Evolutionary conservation across 2,797 vertebrate genomes (phyloP), one percentile per base, ranked within the genome.

Genomic region (Hyperoplus immaculatus): DNA sequence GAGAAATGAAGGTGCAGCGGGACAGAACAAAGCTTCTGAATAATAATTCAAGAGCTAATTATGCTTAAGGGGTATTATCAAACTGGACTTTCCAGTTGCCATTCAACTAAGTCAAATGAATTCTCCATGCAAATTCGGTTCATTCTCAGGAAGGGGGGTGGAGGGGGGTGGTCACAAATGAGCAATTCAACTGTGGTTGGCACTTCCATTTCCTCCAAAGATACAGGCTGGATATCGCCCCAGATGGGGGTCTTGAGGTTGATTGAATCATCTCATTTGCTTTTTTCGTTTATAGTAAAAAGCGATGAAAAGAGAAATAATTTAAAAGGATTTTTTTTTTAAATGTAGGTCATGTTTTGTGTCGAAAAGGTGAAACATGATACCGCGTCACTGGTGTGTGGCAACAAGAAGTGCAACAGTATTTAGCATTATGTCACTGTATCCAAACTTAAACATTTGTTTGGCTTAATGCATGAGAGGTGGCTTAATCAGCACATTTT

Each of bases 1-100:
- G 72, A 80, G 69, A 83, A 84, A 87, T 82, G 77, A 85, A 82
- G 69, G 81, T 78, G 83, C 75, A 78, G 71, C 50, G 62, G 79
- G 82, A 88, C 69, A 89, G 82, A 91, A 86, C 62, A 51, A 61
- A 77, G 60, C 60, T 85, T 83, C 78, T 83, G 74, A 88, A 64
- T 84, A 87, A 86, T 86, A 80, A 86, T 88, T 90, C 80, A 88
- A 81, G 81, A 84, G 83, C 82, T 90, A 91, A 88, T 90, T 82
- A 83, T 80, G 73, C 87, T 85, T 80, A 75, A 75, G 74, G 83
- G 76, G 56, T 66, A 78, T 87, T 62, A 87, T 92, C 83, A 78
- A 76, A 91, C 82, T 77, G 75, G 85, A 89, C 78, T 64, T 80
- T 83, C 55, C 77, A 76, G 81, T 80, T 85, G 67, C 70, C 78